phyloP scores from a whole-genome alignment of 2,888 invertebrate species.

The Drosophila rubida region DNA sequence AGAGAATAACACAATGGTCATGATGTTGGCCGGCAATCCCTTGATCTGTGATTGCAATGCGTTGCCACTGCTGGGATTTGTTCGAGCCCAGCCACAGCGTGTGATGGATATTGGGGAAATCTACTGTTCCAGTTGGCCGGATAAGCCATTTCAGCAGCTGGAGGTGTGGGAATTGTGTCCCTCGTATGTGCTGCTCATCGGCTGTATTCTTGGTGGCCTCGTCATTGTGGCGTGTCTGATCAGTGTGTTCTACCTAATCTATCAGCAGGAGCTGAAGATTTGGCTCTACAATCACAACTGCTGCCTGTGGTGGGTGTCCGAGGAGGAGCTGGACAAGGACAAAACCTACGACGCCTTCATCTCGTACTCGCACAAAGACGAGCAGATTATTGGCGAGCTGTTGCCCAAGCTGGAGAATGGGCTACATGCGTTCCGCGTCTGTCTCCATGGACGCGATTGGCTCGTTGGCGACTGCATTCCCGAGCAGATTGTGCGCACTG shows the following conservation, averaged over 20 bases:
- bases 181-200: slow-evolving; percentile 75
- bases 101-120: slow-evolving; percentile 70
- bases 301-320: slow-evolving; percentile 88
- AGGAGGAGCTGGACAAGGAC: slow-evolving; percentile 88
- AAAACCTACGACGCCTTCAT: slow-evolving; percentile 91
- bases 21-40: slow-evolving; percentile 88
- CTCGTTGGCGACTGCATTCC: slow-evolving; percentile 90
- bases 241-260: slow-evolving; percentile 85
- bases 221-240: slow-evolving; percentile 83
- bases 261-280: slow-evolving; percentile 87
- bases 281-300: slow-evolving; percentile 88
- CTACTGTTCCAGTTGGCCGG: slow-evolving; percentile 54
- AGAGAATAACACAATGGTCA: slow-evolving; percentile 84
- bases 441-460: slow-evolving; percentile 91
- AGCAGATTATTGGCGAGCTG: slow-evolving; percentile 88
- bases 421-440: slow-evolving; percentile 88
- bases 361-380: slow-evolving; percentile 91
- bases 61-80: slow-evolving; percentile 86
- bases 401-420: slow-evolving; percentile 88
- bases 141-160: slow-evolving; percentile 64
- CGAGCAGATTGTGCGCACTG: slow-evolving; percentile 89
- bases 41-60: slow-evolving; percentile 89
- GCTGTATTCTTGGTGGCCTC: slow-evolving; percentile 85
- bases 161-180: slow-evolving; percentile 85
- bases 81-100: slow-evolving; percentile 83